Base-by-base conservation (phyloP, 1,140 invertebrate genomes). In the Hycleus phaleratus region DNA sequence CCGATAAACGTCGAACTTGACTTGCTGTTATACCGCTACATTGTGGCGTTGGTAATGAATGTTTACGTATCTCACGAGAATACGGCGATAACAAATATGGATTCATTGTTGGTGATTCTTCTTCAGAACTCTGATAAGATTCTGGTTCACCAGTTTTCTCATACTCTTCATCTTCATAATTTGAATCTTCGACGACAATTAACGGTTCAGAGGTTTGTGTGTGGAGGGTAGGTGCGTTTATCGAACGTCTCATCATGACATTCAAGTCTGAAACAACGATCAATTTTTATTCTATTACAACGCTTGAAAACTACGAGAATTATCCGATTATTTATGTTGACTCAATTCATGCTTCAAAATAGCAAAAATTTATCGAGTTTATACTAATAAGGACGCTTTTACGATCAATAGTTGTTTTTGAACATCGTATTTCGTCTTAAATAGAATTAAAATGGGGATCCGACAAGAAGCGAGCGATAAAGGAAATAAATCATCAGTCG, bases 21-120 rank as follows among this genome's bases (percentile, higher is more conserved):
- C 87, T 90, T 39, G 89, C 89, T 7, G 88, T 91, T 61, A 90
- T 90, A 43, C 89, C 89, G 38, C 85, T 82, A 62, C 88, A 90
- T 61, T 87, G 84, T 6, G 87, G 88, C 0, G 88, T 89, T 2
- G 88, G 89, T 61, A 91, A 74, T 5, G 88, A 91, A 64, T 89
- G 84, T 68, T 91, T 91, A 49, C 88, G 78, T 1, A 82, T 81
- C 55, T 85, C 83, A 38, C 78, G 67, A 0, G 74, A 72, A 81
- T 86, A 90, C 1, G 89, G 88, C 3, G 86, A 90, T 6, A 91
- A 72, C 32, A 90, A 77, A 75, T 87, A 88, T 0, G 88, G 87
- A 72, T 90, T 89, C 42, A 85, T 79, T 18, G 74, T 75, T 4
- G 87, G 86, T 0, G 85, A 88, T 68, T 88, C 86, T 40, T 84